These are phyloP conservation scores for Chrysocyon brachyurus DNA, from an alignment of 2,797 vertebrate species.

Conservation along the genomic window DNA sequence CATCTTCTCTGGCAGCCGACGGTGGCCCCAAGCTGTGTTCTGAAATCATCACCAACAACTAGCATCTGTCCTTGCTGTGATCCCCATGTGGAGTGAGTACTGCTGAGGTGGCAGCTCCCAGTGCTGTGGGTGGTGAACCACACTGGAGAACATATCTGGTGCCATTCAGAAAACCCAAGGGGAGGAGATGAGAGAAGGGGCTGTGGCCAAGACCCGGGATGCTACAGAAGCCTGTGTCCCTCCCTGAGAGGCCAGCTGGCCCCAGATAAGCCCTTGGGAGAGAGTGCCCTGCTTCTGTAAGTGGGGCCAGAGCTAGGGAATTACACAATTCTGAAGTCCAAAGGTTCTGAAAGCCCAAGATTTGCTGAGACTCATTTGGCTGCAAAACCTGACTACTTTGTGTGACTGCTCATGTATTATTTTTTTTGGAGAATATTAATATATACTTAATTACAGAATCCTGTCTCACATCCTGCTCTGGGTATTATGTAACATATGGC, in stretches of 20 bases:
- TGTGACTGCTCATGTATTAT: background rate
- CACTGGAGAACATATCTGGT: background rate
- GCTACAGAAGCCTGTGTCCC: background rate
- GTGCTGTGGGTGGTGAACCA: background rate
- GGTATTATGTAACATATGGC: background rate
- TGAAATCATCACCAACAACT: background rate
- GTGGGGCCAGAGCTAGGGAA: background rate
- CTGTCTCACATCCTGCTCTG: background rate
- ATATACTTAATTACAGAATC: constrained; percentile 38
- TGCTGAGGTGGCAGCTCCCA: background rate
- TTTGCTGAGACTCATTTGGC: background rate
- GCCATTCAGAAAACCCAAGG: background rate
- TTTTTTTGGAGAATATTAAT: constrained; percentile 42
- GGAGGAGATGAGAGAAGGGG: background rate
- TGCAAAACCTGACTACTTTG: background rate
- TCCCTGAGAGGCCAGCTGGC: background rate
- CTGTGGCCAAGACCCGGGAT: accelerated
- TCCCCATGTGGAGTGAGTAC: accelerated
- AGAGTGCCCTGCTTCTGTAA: background rate
- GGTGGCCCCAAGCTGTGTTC: background rate
- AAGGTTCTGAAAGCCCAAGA: background rate
- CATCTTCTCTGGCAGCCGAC: background rate
- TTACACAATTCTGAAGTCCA: background rate
- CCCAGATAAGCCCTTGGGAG: background rate
- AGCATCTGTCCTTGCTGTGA: background rate